Evolutionary conservation across 2,888 invertebrate genomes (phyloP).

Genomic region (Philereme vetulata): DNA sequence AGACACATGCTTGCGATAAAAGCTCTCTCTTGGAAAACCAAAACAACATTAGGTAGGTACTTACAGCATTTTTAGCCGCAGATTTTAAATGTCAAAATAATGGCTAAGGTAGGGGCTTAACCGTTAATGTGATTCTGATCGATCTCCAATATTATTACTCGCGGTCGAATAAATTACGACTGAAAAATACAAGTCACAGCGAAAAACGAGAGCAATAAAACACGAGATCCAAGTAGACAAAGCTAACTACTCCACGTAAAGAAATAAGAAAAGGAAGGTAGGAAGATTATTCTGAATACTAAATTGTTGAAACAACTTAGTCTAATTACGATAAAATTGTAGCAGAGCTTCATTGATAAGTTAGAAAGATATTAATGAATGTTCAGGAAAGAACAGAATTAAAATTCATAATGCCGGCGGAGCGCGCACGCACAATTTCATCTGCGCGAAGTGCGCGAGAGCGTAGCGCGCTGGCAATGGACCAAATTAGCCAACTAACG

Average conservation of each 20-base stretch:
- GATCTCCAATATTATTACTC: conserved; percentile 69
- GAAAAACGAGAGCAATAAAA: conserved; percentile 20
- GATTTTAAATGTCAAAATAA: conserved; percentile 26
- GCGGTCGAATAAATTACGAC: conserved; percentile 62
- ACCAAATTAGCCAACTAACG: conserved; percentile 83
- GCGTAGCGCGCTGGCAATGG: conserved; percentile 79
- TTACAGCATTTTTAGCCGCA: no score
- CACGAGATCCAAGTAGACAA: conserved; percentile 17
- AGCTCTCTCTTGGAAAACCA: background rate
- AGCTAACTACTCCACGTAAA: background rate
- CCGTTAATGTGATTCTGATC: conserved; percentile 81
- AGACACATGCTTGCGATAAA: background rate
- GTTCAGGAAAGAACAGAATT: conserved; percentile 52
- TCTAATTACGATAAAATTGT: conserved; percentile 9
- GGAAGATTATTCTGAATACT: background rate
- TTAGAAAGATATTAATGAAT: conserved; percentile 26
- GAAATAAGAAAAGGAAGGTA: background rate
- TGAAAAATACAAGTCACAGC: conserved; percentile 24
- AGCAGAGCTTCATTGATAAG: conserved; percentile 20
- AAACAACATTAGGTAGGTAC: conserved; percentile 2
- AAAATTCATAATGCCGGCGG: conserved; percentile 55
- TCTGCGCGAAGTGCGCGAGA: conserved; percentile 73
- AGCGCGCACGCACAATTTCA: conserved; percentile 74
- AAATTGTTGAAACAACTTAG: conserved; percentile 3
- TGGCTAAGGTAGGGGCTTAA: conserved; percentile 46